Evolutionary conservation across 2,113 vertebrate genomes (phyloP), one percentile per base, ranked within the genome.

Genomic region (Stigmatopora argus): DNA sequence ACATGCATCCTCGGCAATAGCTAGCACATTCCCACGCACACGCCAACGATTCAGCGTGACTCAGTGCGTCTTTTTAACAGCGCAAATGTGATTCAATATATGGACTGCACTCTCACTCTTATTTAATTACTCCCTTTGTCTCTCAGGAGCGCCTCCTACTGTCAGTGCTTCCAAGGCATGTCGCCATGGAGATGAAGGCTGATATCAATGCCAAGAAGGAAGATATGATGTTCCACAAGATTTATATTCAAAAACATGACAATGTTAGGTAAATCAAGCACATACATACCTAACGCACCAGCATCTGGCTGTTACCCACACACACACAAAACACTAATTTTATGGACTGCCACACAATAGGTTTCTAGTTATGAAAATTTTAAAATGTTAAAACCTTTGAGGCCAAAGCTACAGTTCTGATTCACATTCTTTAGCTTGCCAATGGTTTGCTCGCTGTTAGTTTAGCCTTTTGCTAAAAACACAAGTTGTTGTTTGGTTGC

Each of bases 141-240:
- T 81, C 76, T 73, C 88, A 98, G 96, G 96, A 98, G 83, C 93
- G 94, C 59, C 92, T 99, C 86, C 91, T 98, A 84, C 92, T 99
- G 56, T 98, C 96, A 0, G 95, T 98, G 75, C 89, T 98, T 88
- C 96, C 96, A 44, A 93, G 94, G 82, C 96, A 99, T 0, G 96
- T 99, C 91, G 96, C 96, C 85, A 95, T 98, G 94, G 96, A 99
- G 90, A 98, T 99, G 96, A 97, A 98, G 91, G 95, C 93, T 81
- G 94, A 98, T 87, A 98, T 99, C 90, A 98, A 93, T 85, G 94
- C 94, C 77, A 98, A 99, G 89, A 96, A 96, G 83, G 95, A 97
- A 88, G 94, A 99, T 88, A 97, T 96, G 96, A 98, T 99, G 96
- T 99, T 98, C 86, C 96, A 99, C 84, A 99, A 96, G 91, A 98